Evolutionary conservation across 2,113 vertebrate genomes (phyloP), one percentile per base, ranked within the genome.

Genomic region (Heloderma charlesbogerti): DNA sequence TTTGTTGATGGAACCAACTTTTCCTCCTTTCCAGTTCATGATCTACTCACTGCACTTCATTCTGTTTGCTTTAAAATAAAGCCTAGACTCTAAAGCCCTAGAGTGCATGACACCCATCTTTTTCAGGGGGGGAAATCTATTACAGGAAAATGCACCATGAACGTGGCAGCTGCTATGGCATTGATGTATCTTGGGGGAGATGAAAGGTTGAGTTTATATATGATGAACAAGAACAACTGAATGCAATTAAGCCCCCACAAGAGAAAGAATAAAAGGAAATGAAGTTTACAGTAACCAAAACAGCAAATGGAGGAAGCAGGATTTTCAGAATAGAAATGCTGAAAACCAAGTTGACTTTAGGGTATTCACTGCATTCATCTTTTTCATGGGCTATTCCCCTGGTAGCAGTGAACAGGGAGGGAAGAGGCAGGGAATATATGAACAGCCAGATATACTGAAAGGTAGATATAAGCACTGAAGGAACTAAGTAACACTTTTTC

Each of bases 1-100:
- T 94, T 95, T 95, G 91, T 86, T 95, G 92, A 96, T 90, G 92
- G 93, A 91, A 84, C 43, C 69, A 78, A 86, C 86, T 92, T 89
- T 93, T 48, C 90, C 57, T 3, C 86, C 82, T 80, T 85, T 84
- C 63, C 57, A 78, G 15, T 89, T 90, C 43, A 91, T 86, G 94
- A 78, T 69, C 69, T 84, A 69, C 12, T 83, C 92, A 79, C 85
- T 87, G 91, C 91, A 94, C 89, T 18, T 0, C 25, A 16, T 48
- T 63, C 6, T 74, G 54, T 77, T 84, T 81, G 43, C 45, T 80
- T 31, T 84, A 89, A 63, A 29, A n/a, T 45, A 77, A 6, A 29
- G 9, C 43, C 43, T 45, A 78, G 6, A 78, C 43, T 27, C 75
- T 43, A 86, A 51, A 86, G 84, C 13, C 3, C 66, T 7, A 48